A percentile compares a stretch with the other conserved stretches of the same genome.
phyloP scores from a whole-genome alignment of 2,113 vertebrate genomes.

The Garra rufa region DNA sequence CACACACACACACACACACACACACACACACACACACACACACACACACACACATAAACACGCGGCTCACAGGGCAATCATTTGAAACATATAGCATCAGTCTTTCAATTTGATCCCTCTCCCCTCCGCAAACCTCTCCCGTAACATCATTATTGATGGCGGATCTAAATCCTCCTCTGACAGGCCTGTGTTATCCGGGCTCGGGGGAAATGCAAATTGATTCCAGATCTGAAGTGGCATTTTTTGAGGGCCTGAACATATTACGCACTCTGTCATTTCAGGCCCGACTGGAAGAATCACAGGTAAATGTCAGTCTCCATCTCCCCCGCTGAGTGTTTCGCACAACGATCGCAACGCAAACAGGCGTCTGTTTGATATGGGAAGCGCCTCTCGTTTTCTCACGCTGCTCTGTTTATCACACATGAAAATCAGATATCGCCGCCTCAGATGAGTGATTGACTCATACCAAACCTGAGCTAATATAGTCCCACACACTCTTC shows the following conservation, averaged over 20 bases:
- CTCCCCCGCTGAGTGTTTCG: conserved; percentile 73
- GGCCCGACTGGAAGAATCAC: conserved; percentile 77
- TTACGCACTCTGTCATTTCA: conserved; percentile 78
- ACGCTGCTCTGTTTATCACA: conserved; percentile 21
- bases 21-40: not conserved
- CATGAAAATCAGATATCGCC: conserved; percentile 27
- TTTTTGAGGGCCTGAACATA: conserved; percentile 75
- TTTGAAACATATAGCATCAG: conserved; percentile 77
- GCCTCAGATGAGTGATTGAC: conserved; percentile 35
- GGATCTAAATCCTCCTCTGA: conserved; percentile 77
- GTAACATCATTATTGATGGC: conserved; percentile 79
- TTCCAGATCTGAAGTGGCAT: conserved; percentile 82
- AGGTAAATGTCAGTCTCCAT: conserved; percentile 80
- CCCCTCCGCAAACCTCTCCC: conserved; percentile 67
- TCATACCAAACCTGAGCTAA: not conserved
- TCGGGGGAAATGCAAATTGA: conserved; percentile 84
- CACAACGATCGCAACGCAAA: conserved; percentile 68
- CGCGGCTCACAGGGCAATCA: conserved; percentile 75
- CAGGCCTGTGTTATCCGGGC: conserved; percentile 77
- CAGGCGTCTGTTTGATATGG: conserved; percentile 72
- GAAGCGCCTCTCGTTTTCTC: conserved; percentile 39
- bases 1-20: conserved; percentile 56
- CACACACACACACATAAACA: conserved; percentile 50
- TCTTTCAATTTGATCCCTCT: conserved; percentile 77
- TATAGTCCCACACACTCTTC: not conserved